Base-by-base conservation (phyloP, 2,797 vertebrate species). In the Acanthornis magna region DNA sequence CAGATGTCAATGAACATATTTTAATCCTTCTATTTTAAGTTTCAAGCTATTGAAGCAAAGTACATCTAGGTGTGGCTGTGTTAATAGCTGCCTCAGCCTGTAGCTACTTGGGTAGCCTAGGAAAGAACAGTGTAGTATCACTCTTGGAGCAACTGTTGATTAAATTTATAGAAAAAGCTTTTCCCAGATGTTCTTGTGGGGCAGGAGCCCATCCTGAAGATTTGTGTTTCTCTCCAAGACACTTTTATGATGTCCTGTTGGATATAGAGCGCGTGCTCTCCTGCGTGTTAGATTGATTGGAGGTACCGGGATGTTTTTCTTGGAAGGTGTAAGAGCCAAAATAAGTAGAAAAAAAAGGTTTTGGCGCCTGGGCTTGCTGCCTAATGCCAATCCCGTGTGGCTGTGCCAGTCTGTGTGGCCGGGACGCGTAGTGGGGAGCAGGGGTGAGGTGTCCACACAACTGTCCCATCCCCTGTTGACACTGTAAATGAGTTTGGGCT, bases 201-300 rank as follows among this genome's bases (percentile, higher is more conserved):
- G 89, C 93, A 94, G 83, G 73, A 89, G 62, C 93, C 75, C 71
- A 58, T 94, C 85, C 65, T 70, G 72, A 95, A 95, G 93, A 92
- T 85, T 65, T 93, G 78, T 96, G 61, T 95, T 95, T 91, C 62
- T 96, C 89, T 85, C 58, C 0, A 1, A 93, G 95, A 91, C 72
- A 63, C 66, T 96, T 97, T 94, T 91, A 88, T 97, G 95, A 70
- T 62, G 92, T 91, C 71, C 88, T 97, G 67, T 89, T 88, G 95
- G 94, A 90, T 38, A 75, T 53, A 29, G 3, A 88, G 74, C 62
- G 0, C 8, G 62, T 94, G 83, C 84, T 95, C 43, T 88, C 72
- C 94, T 75, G 58, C 5, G 9, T 23, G 54, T 63, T 95, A 90
- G 81, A 85, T 95, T 96, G 97, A 96, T 95, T 85, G 57, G 40